Conservation (phyloP, 2,113 vertebrate species). For the Upupa epops region DNA sequence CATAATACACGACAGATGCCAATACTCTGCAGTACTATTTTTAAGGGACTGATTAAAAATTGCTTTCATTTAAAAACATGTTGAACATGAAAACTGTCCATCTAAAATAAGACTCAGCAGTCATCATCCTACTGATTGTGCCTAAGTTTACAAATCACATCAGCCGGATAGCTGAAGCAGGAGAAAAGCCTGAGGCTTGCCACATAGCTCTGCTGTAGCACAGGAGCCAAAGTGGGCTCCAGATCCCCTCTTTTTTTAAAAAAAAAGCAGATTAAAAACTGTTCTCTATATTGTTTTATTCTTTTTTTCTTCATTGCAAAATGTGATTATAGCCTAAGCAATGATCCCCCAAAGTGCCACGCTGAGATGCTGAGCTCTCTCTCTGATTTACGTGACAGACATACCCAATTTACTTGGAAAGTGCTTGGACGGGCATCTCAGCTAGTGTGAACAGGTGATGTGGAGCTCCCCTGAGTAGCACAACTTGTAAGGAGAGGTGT, state of each 20-base stretch:
- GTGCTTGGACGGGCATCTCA: neutral
- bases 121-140: conserved; percentile 29
- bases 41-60: conserved; percentile 59
- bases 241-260: neutral
- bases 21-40: conserved; percentile 55
- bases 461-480: neutral
- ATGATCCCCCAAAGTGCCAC: neutral
- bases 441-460: neutral
- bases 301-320: neutral
- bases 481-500: neutral
- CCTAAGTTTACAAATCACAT: conserved; percentile 48
- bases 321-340: neutral
- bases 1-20: conserved; percentile 47
- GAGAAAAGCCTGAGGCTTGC: neutral
- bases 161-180: conserved; percentile 3
- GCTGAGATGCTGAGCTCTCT: neutral
- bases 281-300: neutral
- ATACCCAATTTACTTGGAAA: neutral
- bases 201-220: neutral
- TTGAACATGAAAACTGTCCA: conserved; percentile 57
- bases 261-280: neutral
- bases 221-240: neutral
- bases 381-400: neutral
- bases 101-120: conserved; percentile 58
- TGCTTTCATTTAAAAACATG: conserved; percentile 56